Evolutionary conservation across 2,113 vertebrate species (phyloP), one percentile per base, ranked within the genome.

Genomic region (Cyanoramphus novaezelandiae): DNA sequence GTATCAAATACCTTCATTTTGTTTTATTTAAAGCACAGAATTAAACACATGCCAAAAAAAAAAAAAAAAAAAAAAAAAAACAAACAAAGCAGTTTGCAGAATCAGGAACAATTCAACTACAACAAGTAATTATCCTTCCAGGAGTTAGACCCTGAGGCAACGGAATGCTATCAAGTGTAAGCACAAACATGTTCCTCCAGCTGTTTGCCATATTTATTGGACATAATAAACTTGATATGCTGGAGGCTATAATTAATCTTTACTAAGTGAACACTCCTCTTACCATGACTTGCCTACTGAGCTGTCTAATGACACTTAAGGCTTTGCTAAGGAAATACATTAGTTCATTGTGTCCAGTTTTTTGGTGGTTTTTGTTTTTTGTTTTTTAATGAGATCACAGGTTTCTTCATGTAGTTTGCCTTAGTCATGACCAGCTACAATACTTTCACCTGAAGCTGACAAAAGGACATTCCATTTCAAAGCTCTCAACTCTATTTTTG

Each of bases 151-250:
- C 95, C 70, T 7, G n/a, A 97, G 96, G 97, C 96, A 84, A 79
- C 52, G 94, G 84, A 93, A 90, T 10, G 78, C 94, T 96, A 92
- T 93, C 90, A 93, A 96, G 92, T 95, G 92, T 95, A 88, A 93
- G 97, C 95, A 90, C 94, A 96, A 97, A 97, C 74, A 92, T 95
- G 92, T 89, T 97, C 93, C 90, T 96, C 93, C 95, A 97, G 97
- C 97, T 98, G 97, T 90, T 97, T 98, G 95, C 90, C 94, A 95
- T 97, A 91, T 91, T 97, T 97, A 90, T 95, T 96, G 96, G 96
- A 96, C 94, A 44, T 84, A 92, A 63, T 94, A 94, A 95, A 96
- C 96, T 96, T 91, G 95, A 96, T 96, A 84, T 90, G 95, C 97
- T 93, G 49, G 91, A 96, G 96, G 97, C 97, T 93, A 95, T 94